Conservation (phyloP, 2,888 invertebrate species). For the Leptinotarsa rubiginosa region DNA sequence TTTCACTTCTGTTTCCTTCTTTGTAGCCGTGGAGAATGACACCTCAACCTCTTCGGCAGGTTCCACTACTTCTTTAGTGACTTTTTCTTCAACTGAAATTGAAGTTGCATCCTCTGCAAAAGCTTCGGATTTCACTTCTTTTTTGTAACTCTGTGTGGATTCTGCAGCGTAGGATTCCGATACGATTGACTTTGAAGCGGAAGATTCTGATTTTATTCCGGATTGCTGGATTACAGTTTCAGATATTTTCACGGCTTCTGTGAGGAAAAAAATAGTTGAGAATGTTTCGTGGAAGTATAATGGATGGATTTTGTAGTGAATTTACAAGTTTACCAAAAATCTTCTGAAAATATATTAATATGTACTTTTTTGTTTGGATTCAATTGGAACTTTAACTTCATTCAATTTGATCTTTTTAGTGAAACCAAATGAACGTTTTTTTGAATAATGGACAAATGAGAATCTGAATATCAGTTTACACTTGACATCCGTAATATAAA, state of each 20-base stretch:
- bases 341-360: too few relatives aligned
- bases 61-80: slow-evolving; percentile 5
- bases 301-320: too few relatives aligned
- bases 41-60: slow-evolving; percentile 18
- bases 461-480: too few relatives aligned
- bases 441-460: too few relatives aligned
- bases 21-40: slow-evolving; percentile 1
- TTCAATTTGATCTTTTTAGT: too few relatives aligned
- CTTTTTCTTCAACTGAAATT: slow-evolving; percentile 12
- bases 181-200: slow-evolving; percentile 40
- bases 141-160: slow-evolving; percentile 39
- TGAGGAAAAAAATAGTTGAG: slow-evolving; percentile 30
- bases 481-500: too few relatives aligned
- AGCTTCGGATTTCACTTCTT: slow-evolving; percentile 43
- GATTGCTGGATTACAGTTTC: slow-evolving; percentile 46
- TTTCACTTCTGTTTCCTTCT: background rate
- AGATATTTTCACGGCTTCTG: slow-evolving; percentile 50
- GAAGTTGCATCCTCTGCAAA: slow-evolving; percentile 5
- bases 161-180: slow-evolving; percentile 42
- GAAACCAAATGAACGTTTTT: too few relatives aligned
- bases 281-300: too few relatives aligned
- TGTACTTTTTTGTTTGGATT: too few relatives aligned
- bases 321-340: too few relatives aligned
- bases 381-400: too few relatives aligned
- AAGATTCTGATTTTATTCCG: slow-evolving; percentile 38